These are phyloP conservation scores for Salvelinus alpinus DNA, from an alignment of 2,113 vertebrate genomes.

Conservation along the genomic window DNA sequence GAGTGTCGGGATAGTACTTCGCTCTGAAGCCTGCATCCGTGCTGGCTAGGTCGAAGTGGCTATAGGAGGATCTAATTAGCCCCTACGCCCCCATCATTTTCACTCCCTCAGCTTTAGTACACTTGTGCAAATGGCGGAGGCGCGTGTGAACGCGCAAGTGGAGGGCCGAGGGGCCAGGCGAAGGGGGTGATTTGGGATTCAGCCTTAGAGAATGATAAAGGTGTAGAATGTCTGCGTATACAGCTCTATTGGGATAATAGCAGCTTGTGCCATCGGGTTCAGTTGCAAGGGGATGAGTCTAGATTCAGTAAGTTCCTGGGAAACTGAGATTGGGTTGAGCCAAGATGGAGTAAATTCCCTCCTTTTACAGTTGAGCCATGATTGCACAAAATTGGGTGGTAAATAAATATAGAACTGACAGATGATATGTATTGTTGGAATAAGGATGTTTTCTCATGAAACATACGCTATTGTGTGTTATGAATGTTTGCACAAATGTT, in stretches of 20 bases:
- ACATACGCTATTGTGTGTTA: conserved; percentile 38
- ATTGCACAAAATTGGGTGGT: background rate
- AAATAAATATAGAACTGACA: conserved; percentile 7
- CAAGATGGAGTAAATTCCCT: background rate
- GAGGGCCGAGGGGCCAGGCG: too few species aligned
- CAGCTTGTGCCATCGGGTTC: too few species aligned
- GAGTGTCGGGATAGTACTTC: too few species aligned
- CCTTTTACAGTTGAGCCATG: background rate
- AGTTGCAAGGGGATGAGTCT: too few species aligned
- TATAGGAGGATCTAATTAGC: too few species aligned
- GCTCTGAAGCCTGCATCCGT: too few species aligned
- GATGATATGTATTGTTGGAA: conserved; percentile 11
- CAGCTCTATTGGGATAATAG: conserved; percentile 9
- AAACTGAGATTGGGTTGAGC: background rate
- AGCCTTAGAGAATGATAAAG: background rate
- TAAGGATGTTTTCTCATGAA: conserved; percentile 17
- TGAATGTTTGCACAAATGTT: conserved; percentile 46
- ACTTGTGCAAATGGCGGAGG: too few species aligned
- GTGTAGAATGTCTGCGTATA: background rate
- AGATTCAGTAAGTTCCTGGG: background rate
- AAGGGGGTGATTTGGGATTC: too few species aligned
- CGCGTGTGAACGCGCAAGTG: too few species aligned
- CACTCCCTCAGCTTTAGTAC: too few species aligned
- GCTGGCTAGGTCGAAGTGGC: too few species aligned
- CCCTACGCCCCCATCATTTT: too few species aligned